phyloP scores from a whole-genome alignment of 1,140 invertebrate genomes.

The Chironomus striatipennis region DNA sequence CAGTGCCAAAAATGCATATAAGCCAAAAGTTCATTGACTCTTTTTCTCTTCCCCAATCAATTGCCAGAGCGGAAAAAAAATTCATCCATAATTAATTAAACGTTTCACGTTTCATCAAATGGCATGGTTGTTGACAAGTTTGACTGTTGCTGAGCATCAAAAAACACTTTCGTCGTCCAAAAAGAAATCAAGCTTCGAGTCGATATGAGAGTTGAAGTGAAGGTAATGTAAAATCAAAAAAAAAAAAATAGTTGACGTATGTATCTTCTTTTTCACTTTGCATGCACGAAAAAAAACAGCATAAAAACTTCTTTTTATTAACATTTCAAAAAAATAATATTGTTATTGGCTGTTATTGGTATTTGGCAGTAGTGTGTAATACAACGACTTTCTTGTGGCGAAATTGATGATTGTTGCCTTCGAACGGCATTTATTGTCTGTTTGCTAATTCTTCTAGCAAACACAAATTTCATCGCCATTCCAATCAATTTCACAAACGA shows the following conservation, averaged over 20 bases:
- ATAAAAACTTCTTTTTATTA: no score
- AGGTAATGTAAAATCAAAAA: neutral
- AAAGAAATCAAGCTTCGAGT: neutral
- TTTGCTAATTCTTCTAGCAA: conserved; percentile 13
- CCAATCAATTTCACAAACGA: conserved; percentile 6
- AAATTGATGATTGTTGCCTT: conserved; percentile 13
- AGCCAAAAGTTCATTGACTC: neutral
- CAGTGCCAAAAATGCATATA: neutral
- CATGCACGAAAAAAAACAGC: neutral
- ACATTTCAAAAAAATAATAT: no score
- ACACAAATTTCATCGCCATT: conserved; percentile 1
- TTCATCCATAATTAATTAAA: conserved; percentile 10
- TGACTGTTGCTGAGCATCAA: no score
- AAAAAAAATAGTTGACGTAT: neutral
- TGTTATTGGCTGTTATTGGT: no score
- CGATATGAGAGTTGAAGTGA: no score
- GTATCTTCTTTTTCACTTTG: neutral
- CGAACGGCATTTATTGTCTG: neutral
- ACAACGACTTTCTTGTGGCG: neutral
- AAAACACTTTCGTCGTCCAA: neutral
- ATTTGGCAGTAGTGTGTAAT: neutral
- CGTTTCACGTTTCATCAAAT: conserved; percentile 7
- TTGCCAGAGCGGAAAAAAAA: neutral
- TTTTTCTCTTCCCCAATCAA: neutral
- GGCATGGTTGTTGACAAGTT: neutral